Evolutionary conservation across 2,113 vertebrate species (phyloP).

Genomic region (Amblyornis subalaris): DNA sequence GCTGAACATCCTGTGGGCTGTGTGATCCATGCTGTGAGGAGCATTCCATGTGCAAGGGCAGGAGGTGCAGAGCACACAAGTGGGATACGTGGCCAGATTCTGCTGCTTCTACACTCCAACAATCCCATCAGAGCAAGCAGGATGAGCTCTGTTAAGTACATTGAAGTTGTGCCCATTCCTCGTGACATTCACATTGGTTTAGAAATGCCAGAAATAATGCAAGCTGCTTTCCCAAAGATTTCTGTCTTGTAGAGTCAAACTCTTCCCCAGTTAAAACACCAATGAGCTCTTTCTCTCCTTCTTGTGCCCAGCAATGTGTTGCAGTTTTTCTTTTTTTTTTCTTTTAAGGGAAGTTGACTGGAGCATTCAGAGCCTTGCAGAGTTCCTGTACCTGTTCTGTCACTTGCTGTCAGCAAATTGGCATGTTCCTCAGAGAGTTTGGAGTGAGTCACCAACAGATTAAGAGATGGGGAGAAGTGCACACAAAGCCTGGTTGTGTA

Average conservation of each 20-base stretch:
- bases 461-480: background rate
- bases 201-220: background rate
- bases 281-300: background rate
- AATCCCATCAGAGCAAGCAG: background rate
- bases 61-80: background rate
- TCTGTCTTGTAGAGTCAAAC: background rate
- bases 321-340: background rate
- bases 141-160: background rate
- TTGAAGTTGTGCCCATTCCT: background rate
- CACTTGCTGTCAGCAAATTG: background rate
- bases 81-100: background rate
- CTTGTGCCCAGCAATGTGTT: background rate
- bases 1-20: background rate
- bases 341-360: background rate
- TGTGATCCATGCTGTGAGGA: fast-evolving
- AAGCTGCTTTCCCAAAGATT: background rate
- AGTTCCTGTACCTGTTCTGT: background rate
- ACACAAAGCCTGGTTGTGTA: background rate
- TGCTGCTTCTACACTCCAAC: fast-evolving
- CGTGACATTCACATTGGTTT: background rate
- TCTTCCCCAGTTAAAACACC: background rate
- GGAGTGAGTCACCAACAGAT: background rate
- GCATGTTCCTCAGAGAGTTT: background rate
- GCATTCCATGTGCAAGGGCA: background rate
- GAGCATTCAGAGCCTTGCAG: background rate